Evolutionary conservation across 2,888 invertebrate genomes (phyloP), one percentile per base, ranked within the genome.

Genomic region (Pseudoips prasinana): DNA sequence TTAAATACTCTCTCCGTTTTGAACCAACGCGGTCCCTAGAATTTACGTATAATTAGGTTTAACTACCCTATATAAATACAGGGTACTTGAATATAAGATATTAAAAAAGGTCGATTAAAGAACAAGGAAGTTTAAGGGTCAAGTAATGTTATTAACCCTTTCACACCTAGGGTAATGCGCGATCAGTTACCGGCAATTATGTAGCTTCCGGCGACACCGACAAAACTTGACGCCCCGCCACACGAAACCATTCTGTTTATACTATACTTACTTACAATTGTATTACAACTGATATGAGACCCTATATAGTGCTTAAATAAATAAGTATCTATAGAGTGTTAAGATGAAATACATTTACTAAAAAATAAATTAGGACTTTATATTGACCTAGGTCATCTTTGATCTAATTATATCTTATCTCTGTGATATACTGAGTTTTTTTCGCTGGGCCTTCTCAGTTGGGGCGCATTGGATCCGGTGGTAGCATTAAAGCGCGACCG

Each of bases 61-160:
- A n/a, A n/a, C n/a, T n/a, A n/a, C n/a, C n/a, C n/a, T n/a, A n/a
- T n/a, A n/a, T 14, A 14, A 14, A 14, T 14, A 14, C 14, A 5
- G 14, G 14, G 2, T 14, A 5, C 14, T 14, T 20, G 3, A 20
- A n/a, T 5, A n/a, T 20, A 20, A 37, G 29, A 34, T 25, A 35
- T 43, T 44, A 37, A 25, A 33, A 31, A 23, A 39, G 44, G 34
- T 44, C 33, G 14, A 56, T 43, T 44, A 46, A 46, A 46, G 49
- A 60, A 66, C 64, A 67, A 72, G 65, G 63, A 70, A 73, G 67
- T 68, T 66, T 62, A 69, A 57, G 72, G 86, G 84, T 85, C 83
- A 85, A 85, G 74, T 68, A 71, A 74, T 83, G 84, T 79, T 84
- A 78, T 84, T 86, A 84, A 84, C 81, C 84, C 82, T 76, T 81